Evolutionary conservation across 2,113 vertebrate species (phyloP), one percentile per base, ranked within the genome.

Genomic region (Odontesthes bonariensis): DNA sequence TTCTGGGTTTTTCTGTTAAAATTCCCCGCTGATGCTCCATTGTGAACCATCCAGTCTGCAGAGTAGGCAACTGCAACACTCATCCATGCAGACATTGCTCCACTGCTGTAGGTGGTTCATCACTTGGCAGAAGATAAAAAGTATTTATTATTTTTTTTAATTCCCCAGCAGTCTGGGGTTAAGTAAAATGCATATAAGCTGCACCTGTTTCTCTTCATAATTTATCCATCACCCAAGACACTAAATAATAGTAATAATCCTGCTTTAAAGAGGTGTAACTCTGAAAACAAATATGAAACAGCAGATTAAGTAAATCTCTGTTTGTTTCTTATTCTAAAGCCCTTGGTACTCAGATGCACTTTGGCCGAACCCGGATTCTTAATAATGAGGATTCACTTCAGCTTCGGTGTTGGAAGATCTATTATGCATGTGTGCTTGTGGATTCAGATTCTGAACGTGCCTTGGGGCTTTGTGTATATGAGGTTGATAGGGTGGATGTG

Each of bases 141-240:
- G 85, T 86, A 12, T 46, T 89, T 89, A 81, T 89, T 42, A 83
- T 56, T 88, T 84, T 56, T 27, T 27, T 27, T 2, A 81, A 82
- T 86, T 88, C 72, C 62, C 84, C 86, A 76, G 83, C 87, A 90
- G 92, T 89, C 79, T 69, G 71, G 84, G 89, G 91, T 91, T 90
- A 93, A 94, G 93, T 93, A 93, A 94, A 93, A 94, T 90, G 88
- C 83, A 83, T 86, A 79, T 89, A 92, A 92, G 84, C 91, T 87
- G 89, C 47, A 87, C 85, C 80, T 83, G 75, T 87, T 90, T 90
- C 90, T 74, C 75, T 81, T 91, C 90, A 92, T 94, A 86, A 93
- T 93, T 93, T 91, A 93, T 89, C 91, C 91, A 90, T 91, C 90
- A 89, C 84, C 79, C 78, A 76, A 89, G 84, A 93, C 84, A 84